Evolutionary conservation across 1,140 invertebrate species (phyloP).

Genomic region (Ceratoteleas bidentatus): DNA sequence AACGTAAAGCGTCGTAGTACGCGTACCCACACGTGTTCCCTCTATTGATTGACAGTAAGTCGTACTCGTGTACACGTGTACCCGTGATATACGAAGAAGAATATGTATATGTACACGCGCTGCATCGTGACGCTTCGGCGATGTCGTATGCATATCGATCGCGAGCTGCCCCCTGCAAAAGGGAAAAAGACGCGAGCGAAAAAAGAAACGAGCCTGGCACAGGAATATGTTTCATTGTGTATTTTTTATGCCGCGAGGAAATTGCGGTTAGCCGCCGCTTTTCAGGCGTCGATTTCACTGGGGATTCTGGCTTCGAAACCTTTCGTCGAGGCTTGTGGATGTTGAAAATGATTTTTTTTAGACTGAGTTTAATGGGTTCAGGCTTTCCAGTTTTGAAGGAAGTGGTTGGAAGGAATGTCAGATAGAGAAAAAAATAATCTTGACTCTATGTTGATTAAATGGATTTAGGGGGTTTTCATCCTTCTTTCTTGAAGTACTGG

Average conservation of each 20-base stretch:
- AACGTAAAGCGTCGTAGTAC: constrained; percentile 63
- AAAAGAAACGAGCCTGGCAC: background rate
- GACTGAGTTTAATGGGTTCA: too few relatives aligned
- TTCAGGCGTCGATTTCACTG: too few relatives aligned
- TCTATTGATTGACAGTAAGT: constrained; percentile 63
- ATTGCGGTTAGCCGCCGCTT: too few relatives aligned
- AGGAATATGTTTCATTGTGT: constrained; percentile 25
- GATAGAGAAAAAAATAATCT: too few relatives aligned
- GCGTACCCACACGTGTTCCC: constrained; percentile 59
- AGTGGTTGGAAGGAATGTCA: too few relatives aligned
- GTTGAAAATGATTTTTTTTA: background rate
- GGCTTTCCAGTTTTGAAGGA: too few relatives aligned
- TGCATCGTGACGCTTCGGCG: constrained; percentile 55
- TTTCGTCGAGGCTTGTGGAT: background rate
- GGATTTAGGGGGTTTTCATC: too few relatives aligned
- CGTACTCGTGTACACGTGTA: constrained; percentile 57
- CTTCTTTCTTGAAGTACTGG: too few relatives aligned
- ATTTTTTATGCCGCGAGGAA: constrained; percentile 1
- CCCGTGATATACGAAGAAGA: constrained; percentile 56
- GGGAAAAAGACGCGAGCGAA: constrained; percentile 10
- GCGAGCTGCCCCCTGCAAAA: constrained; percentile 36
- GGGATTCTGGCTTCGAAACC: background rate
- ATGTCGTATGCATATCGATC: constrained; percentile 56
- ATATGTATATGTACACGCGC: constrained; percentile 30
- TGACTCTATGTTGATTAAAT: too few relatives aligned